Base-by-base conservation (phyloP, 2,888 invertebrate species). In the Galerucella nymphaeae region DNA sequence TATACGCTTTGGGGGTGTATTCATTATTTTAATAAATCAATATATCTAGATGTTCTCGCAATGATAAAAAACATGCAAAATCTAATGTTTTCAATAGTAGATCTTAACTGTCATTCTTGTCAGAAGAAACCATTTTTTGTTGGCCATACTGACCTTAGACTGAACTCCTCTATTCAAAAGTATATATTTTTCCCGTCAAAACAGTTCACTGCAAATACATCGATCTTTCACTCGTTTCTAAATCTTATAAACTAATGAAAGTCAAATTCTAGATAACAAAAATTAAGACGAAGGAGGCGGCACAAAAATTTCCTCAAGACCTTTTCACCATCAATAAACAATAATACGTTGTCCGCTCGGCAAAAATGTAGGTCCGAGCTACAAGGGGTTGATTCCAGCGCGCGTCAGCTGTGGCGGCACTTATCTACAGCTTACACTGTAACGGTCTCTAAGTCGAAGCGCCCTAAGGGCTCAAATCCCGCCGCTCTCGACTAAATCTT, bases 401-500 rank as follows among this genome's bases (percentile, higher is more conserved):
- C 86, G 88, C 89, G 89, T 89, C 89, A 89, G 88, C 88, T 89
- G 89, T 87, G 85, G 83, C 85, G 85, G 87, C 89, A 89, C 89
- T 89, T 89, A 85, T 87, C 87, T 79, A 69, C 76, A 73, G 81
- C 83, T 80, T 80, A 79, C 76, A 80, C 80, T 78, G 80, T 80
- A 75, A 70, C 81, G 79, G 76, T 80, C 82, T 82, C 77, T 82
- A 80, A 80, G 73, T 75, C 70, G 70, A 75, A 65, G 66, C 62
- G 73, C 77, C 79, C 80, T 82, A 82, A 79, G 79, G 83, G 65
- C 78, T 73, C 78, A 62, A 81, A 78, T 82, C 81, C 78, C 74
- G 71, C 76, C 77, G 70, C 74, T 71, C 75, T 75, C 30, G n/a
- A 62, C 80, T 80, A 80, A 82, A 82, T 82, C 83, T 82, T 82